Percentiles rank a stretch among this genome's conserved stretches.
Conservation (phyloP, 2,113 vertebrate genomes). For the Erpornis zantholeuca region DNA sequence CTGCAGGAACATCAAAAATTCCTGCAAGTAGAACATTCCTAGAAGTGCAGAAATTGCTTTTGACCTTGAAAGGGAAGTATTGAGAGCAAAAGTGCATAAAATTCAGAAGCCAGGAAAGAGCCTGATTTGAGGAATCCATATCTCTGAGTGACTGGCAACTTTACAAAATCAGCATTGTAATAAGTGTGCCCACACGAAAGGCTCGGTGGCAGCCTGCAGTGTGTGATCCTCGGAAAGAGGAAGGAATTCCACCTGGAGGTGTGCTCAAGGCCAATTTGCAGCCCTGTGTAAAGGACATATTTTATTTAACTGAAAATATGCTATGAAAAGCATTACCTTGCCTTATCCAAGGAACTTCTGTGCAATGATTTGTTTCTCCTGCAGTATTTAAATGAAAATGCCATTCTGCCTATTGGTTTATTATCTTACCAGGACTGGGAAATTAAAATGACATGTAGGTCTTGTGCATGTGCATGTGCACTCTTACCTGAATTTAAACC, state of each 20-base stretch:
- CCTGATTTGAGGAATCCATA: neutral
- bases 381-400: neutral
- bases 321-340: neutral
- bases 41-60: constrained; percentile 1
- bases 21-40: neutral
- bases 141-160: neutral
- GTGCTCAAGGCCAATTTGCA: neutral
- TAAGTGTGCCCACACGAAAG: neutral
- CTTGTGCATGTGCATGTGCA: neutral
- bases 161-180: neutral
- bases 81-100: neutral
- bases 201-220: neutral
- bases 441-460: neutral
- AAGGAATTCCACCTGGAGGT: constrained; percentile 15
- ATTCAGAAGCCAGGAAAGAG: neutral
- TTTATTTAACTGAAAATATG: constrained; percentile 45
- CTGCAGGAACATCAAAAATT: neutral
- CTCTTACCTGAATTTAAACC: neutral
- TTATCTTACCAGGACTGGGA: neutral
- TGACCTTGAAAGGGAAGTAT: constrained; percentile 21
- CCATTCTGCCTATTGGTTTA: neutral
- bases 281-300: neutral
- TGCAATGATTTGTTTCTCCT: neutral
- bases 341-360: neutral
- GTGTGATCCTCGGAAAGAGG: neutral